Conservation (phyloP, 2,888 invertebrate species). For the Pilophorus perplexus region DNA sequence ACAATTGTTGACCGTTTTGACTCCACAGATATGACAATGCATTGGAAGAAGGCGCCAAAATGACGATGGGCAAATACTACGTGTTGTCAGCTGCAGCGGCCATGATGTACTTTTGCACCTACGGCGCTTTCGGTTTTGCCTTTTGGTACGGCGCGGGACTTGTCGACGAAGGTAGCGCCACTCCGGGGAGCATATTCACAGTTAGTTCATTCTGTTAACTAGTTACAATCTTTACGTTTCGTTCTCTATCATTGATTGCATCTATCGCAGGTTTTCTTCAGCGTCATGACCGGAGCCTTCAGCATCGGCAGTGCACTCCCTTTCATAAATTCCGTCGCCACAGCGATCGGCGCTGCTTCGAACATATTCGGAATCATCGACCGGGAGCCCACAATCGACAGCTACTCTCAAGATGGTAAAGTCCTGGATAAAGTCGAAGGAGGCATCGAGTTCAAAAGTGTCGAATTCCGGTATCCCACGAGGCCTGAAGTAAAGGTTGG, state of each 20-base stretch:
- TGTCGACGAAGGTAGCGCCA: conserved; percentile 50
- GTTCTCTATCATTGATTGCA: no score
- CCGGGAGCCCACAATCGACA: conserved; percentile 70
- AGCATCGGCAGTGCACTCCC: conserved; percentile 80
- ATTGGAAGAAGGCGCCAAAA: conserved; percentile 48
- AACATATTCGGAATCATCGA: conserved; percentile 75
- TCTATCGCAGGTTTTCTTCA: conserved; percentile 82
- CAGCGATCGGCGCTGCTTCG: conserved; percentile 74
- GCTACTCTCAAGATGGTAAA: conserved; percentile 62
- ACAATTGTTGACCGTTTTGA: no score
- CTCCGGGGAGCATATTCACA: conserved; percentile 51
- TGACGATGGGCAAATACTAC: conserved; percentile 51
- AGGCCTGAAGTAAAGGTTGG: conserved; percentile 63
- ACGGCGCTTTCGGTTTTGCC: conserved; percentile 55
- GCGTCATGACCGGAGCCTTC: conserved; percentile 68
- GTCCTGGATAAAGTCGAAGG: conserved; percentile 61
- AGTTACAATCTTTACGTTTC: no score
- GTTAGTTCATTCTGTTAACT: conserved; percentile 45
- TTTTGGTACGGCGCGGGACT: conserved; percentile 57
- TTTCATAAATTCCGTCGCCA: conserved; percentile 73
- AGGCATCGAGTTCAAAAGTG: conserved; percentile 67
- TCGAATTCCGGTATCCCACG: conserved; percentile 79
- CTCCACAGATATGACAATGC: conserved; percentile 50
- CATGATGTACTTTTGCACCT: conserved; percentile 52
- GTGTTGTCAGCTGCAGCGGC: conserved; percentile 49